Evolutionary conservation across 2,888 invertebrate genomes (phyloP).

Genomic region (Shargacucullia verbasci): DNA sequence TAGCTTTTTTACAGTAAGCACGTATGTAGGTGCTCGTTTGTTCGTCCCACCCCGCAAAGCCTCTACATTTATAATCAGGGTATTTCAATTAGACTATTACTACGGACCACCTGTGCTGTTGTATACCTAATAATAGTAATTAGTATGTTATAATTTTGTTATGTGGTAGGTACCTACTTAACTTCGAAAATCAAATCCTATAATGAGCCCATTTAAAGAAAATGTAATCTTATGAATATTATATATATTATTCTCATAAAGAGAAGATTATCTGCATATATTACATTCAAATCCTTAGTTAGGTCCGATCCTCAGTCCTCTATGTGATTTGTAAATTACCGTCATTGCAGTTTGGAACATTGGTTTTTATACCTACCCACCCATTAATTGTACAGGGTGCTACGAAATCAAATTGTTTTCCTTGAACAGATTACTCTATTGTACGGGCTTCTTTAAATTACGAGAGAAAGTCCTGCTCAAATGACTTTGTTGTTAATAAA

Average conservation of each 20-base stretch:
- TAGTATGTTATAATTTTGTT: not conserved
- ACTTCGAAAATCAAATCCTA: not conserved
- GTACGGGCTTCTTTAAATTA: conserved; percentile 70
- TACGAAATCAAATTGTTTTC: conserved; percentile 74
- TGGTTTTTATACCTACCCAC: conserved; percentile 59
- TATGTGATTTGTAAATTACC: conserved; percentile 42
- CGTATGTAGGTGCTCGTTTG: too few relatives aligned
- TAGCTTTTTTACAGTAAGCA: too few relatives aligned
- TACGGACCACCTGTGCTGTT: not conserved
- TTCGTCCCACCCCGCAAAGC: not conserved
- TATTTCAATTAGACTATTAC: not conserved
- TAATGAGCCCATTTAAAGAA: too few relatives aligned
- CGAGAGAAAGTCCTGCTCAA: conserved; percentile 63
- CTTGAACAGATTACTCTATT: conserved; percentile 68
- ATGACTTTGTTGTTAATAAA: conserved; percentile 63
- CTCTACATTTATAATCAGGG: conserved; percentile 1
- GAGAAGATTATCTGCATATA: too few relatives aligned
- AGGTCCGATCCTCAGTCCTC: conserved; percentile 23
- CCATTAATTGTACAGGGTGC: conserved; percentile 66
- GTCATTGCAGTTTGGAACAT: conserved; percentile 48
- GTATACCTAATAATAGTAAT: not conserved
- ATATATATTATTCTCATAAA: too few relatives aligned
- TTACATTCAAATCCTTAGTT: conserved; percentile 23
- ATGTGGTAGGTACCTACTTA: not conserved
- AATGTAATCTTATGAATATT: too few relatives aligned